Conservation (phyloP, 2,888 invertebrate genomes). For the Autographa gamma region DNA sequence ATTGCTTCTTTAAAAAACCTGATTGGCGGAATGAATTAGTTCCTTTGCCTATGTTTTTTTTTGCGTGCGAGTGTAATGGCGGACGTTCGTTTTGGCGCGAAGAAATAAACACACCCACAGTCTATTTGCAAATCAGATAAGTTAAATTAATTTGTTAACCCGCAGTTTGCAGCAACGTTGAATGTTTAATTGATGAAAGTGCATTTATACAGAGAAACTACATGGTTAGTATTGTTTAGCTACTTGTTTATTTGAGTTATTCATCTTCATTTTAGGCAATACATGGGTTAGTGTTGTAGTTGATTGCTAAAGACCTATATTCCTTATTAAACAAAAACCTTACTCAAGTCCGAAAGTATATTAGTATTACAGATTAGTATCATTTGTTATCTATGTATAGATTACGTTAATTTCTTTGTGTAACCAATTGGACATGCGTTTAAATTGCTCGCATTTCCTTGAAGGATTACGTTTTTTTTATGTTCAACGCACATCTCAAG, state of each 20-base stretch:
- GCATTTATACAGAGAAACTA: conserved; percentile 5
- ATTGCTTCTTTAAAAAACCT: conserved; percentile 9
- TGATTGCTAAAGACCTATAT: too few species aligned
- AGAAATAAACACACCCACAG: not conserved
- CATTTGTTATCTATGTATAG: too few species aligned
- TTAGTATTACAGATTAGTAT: too few species aligned
- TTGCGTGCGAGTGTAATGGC: not conserved
- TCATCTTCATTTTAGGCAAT: not conserved
- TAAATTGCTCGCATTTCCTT: not conserved
- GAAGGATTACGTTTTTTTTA: not conserved
- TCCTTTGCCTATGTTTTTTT: conserved; percentile 6
- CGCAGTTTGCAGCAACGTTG: not conserved
- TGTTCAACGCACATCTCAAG: not conserved
- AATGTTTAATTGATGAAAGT: conserved; percentile 7
- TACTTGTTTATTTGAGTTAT: not conserved
- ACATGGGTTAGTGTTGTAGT: not conserved
- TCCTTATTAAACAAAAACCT: not conserved
- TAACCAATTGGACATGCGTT: too few species aligned
- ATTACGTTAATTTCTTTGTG: too few species aligned
- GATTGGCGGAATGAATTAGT: conserved; percentile 19
- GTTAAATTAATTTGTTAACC: not conserved
- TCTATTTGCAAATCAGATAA: conserved; percentile 5
- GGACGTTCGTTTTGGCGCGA: conserved; percentile 1
- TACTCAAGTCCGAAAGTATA: not conserved
- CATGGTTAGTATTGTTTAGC: not conserved